These are phyloP conservation scores for Altica lythri DNA, from an alignment of 2,888 invertebrate species.

Conservation along the genomic window DNA sequence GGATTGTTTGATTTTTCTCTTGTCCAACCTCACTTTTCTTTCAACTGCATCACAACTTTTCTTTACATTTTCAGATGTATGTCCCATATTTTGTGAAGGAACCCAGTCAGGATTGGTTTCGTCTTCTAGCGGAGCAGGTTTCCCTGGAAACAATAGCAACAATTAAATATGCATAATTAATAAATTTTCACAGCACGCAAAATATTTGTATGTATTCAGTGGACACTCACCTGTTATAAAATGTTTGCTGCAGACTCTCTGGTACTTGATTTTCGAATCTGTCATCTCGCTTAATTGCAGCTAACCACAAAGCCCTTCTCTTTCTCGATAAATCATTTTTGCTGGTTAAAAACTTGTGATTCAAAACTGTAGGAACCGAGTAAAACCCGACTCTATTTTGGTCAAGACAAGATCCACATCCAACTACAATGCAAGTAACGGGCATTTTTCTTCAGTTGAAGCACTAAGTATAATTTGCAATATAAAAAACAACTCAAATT, in stretches of 20 bases:
- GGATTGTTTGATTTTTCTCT: conserved; percentile 9
- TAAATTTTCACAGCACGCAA: conserved; percentile 2
- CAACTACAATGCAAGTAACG: conserved; percentile 16
- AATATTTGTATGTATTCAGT: conserved; percentile 3
- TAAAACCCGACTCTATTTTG: conserved; percentile 12
- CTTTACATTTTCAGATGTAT: conserved; percentile 5
- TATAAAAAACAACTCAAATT: neutral
- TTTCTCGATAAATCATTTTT: conserved; percentile 16
- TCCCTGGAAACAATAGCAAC: conserved; percentile 11
- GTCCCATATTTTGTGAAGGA: conserved; percentile 23
- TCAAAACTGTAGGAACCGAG: conserved; percentile 13
- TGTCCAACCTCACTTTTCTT: conserved; percentile 13
- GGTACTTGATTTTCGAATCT: conserved; percentile 17
- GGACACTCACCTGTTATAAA: conserved; percentile 9
- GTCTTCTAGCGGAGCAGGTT: conserved; percentile 18
- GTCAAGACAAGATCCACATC: conserved; percentile 15
- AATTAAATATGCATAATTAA: neutral
- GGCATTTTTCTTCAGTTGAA: conserved; percentile 16
- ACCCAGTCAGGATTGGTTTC: conserved; percentile 22
- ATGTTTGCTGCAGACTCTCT: conserved; percentile 21
- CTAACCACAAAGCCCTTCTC: conserved; percentile 16
- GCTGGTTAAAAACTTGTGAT: neutral
- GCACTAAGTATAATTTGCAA: neutral
- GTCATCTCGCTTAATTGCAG: conserved; percentile 24
- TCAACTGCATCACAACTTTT: conserved; percentile 6